Evolutionary conservation across 1,140 invertebrate genomes (phyloP).

Genomic region (Dendroctonus ponderosae): DNA sequence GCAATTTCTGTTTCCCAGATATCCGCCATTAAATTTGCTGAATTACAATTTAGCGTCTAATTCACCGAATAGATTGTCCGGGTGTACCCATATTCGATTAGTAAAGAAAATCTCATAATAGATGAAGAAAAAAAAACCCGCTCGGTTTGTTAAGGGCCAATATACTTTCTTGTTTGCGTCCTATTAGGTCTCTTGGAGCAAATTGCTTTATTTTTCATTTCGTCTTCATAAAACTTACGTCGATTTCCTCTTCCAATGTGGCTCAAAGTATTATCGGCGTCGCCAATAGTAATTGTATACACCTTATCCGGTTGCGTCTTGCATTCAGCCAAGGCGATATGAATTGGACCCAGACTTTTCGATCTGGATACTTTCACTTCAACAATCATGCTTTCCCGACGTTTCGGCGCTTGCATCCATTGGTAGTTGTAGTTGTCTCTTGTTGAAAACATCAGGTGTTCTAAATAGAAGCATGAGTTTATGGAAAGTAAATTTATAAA

Average conservation of each 20-base stretch:
- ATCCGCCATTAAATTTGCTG: not conserved
- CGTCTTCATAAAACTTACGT: constrained; percentile 48
- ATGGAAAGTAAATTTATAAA: not conserved
- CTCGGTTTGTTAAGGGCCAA: no score
- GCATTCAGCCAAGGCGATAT: constrained; percentile 57
- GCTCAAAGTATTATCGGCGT: constrained; percentile 54
- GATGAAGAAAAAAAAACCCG: no score
- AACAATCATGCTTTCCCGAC: constrained; percentile 59
- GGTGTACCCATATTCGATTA: no score
- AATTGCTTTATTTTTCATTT: not conserved
- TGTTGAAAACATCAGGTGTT: constrained; percentile 62
- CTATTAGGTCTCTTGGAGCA: not conserved
- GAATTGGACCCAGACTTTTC: constrained; percentile 53
- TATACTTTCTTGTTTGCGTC: no score
- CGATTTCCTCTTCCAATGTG: constrained; percentile 65
- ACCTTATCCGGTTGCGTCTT: constrained; percentile 56
- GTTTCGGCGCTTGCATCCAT: constrained; percentile 61
- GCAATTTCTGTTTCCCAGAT: no score
- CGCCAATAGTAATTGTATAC: constrained; percentile 61
- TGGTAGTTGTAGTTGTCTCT: constrained; percentile 62
- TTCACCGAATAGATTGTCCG: no score
- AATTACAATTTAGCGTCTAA: not conserved
- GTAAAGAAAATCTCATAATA: no score
- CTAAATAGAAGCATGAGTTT: constrained; percentile 52
- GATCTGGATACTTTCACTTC: constrained; percentile 54